Conservation (phyloP, 2,113 vertebrate genomes). For the mouse (Mus musculus) region DNA sequence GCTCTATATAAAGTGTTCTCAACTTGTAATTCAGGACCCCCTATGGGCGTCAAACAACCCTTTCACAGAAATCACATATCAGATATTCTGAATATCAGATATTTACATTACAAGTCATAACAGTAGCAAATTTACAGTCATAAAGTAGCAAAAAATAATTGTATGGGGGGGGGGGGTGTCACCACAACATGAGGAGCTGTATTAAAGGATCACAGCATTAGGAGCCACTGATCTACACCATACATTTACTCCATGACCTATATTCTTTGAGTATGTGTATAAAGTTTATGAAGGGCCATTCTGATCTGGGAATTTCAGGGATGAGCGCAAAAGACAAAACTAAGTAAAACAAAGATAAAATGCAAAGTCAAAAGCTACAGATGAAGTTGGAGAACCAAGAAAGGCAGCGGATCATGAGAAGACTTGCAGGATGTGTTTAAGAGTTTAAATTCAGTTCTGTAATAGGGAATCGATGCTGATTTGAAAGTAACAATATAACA, state of each 20-base stretch:
- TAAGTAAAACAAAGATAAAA: not conserved
- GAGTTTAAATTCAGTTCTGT: not conserved
- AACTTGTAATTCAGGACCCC: not conserved
- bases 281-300: conserved; percentile 20
- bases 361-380: not conserved
- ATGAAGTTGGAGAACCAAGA: not conserved
- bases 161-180: not conserved
- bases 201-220: not conserved
- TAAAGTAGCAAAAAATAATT: not conserved
- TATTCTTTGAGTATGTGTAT: conserved; percentile 33
- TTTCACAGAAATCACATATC: not conserved
- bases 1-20: not conserved
- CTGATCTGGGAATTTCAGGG: conserved; percentile 9
- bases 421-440: not conserved
- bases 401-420: not conserved
- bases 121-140: not conserved
- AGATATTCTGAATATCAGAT: not conserved
- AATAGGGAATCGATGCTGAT: not conserved
- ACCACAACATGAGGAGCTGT: not conserved
- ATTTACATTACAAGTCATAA: not conserved
- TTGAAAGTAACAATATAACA: not conserved
- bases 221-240: not conserved
- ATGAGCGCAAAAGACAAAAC: not conserved
- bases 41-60: not conserved
- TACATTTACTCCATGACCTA: not conserved